A percentile compares a stretch with the other conserved stretches of the same genome.
Conservation (phyloP, 2,888 invertebrate genomes). For the Elmis aenea region DNA sequence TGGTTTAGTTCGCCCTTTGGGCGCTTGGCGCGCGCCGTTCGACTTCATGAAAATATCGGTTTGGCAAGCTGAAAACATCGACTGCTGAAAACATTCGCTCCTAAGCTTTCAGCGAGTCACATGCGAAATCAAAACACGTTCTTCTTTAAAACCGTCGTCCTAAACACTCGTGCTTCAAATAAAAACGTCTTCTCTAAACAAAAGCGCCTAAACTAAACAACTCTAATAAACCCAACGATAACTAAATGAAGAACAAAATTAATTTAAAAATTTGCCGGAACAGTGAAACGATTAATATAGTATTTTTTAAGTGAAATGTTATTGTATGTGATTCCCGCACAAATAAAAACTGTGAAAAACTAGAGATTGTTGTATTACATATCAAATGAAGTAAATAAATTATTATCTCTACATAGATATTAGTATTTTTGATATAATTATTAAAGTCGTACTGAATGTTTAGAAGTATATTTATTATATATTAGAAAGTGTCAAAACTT, state of each 20-base stretch:
- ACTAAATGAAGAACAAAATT: no score
- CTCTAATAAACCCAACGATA: no score
- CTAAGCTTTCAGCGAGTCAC: constrained; percentile 24
- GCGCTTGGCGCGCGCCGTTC: constrained; percentile 12
- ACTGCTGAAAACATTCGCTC: constrained; percentile 24
- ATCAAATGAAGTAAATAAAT: constrained; percentile 10
- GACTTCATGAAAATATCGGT: no score
- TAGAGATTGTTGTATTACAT: no score
- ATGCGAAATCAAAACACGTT: constrained; percentile 16
- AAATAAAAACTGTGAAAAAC: constrained; percentile 14
- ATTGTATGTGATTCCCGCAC: no score
- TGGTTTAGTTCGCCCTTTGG: constrained; percentile 4
- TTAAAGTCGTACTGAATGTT: constrained; percentile 20
- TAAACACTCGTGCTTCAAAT: constrained; percentile 7
- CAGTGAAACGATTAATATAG: no score
- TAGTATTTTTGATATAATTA: constrained; percentile 23
- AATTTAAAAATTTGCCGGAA: no score
- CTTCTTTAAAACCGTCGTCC: constrained; percentile 15
- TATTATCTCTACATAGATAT: constrained; percentile 11
- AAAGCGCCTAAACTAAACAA: no score
- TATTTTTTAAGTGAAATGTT: no score
- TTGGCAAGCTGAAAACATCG: constrained; percentile 14
- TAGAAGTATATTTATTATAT: constrained; percentile 12
- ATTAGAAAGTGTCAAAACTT: constrained; percentile 11
- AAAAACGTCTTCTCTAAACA: constrained; percentile 4